Base-by-base conservation (phyloP, 2,888 invertebrate genomes). In the Meliscaeva auricollis region DNA sequence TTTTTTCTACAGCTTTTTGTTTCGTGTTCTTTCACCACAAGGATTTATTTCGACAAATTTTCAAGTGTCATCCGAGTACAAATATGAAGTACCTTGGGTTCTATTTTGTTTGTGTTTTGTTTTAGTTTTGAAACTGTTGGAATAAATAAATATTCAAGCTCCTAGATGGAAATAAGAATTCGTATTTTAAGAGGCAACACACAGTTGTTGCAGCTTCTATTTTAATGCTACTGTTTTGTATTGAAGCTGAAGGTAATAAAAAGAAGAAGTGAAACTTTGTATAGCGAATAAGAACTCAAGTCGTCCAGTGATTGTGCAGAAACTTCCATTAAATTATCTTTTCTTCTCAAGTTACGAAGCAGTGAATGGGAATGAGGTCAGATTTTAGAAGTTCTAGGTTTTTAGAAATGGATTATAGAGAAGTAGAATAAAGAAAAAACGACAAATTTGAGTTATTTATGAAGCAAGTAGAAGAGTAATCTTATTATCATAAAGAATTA, bases 41-140 rank as follows among this genome's bases (percentile, higher is more conserved):
- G 75, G 66, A 84, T 79, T 84, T 68, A 76, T 79, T 84, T 84
- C 54, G 66, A 68, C 77, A 78, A 77, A 72, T 72, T 77, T 82
- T 73, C 46, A 76, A 81, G 72, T 72, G 81, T 15, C 58, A 58
- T 38, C 26, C 22, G 41, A 73, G 58, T 35, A 11, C 1, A 7
- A 30, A 13, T 30, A 13, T 8, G 30, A n/a, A 8, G 8, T 54
- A 35, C 48, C 50, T 66, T 20, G n/a, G 7, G 17, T 35, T 50
- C 22, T 56, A 35, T 38, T 20, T 58, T 11, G 0, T 15, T 48
- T 15, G 15, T 17, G 15, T 0, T 46, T 15, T 7, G 22, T 8
- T 17, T 11, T 5, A 20, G 6, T 15, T 56, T 17, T 3, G 15
- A 15, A 62, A 30, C 6, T 17, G 26, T 64, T 26, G 3, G 17